Conservation (phyloP, 2,113 vertebrate species). For the Ochotona princeps region DNA sequence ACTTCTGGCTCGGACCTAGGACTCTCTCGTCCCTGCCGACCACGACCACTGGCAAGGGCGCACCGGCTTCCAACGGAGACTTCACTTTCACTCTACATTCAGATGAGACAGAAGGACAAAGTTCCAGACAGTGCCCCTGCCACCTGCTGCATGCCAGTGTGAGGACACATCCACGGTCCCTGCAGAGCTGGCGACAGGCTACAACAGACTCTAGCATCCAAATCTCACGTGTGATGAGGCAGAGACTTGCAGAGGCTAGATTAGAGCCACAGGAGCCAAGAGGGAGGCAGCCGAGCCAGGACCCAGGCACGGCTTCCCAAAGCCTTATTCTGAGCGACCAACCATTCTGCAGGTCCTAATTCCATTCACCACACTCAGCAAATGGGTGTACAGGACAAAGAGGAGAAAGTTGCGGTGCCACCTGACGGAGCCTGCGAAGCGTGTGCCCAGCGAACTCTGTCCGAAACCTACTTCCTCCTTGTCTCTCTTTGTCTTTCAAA, state of each 20-base stretch:
- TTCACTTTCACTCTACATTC: conserved; percentile 85
- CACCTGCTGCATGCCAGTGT: accelerated
- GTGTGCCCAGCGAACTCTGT: accelerated
- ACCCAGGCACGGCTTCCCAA: background rate
- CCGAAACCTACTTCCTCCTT: background rate
- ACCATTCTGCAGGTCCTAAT: background rate
- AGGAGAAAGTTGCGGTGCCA: background rate
- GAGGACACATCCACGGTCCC: background rate
- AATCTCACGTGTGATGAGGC: background rate
- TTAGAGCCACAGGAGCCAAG: background rate
- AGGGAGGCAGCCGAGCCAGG: background rate
- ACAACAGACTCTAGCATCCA: background rate
- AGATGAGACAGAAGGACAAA: background rate
- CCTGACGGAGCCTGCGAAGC: too few relatives aligned
- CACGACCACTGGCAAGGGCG: conserved; percentile 83
- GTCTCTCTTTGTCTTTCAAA: background rate
- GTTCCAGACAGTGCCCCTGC: background rate
- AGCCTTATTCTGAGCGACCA: background rate
- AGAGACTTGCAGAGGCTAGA: background rate
- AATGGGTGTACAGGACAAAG: background rate
- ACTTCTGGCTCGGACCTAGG: conserved; percentile 46
- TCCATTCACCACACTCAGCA: background rate
- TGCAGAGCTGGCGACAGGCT: background rate
- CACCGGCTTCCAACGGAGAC: conserved; percentile 81
- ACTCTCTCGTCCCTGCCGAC: conserved; percentile 72